Conservation (phyloP, 2,888 invertebrate species). For the Drosophila paranaensis region DNA sequence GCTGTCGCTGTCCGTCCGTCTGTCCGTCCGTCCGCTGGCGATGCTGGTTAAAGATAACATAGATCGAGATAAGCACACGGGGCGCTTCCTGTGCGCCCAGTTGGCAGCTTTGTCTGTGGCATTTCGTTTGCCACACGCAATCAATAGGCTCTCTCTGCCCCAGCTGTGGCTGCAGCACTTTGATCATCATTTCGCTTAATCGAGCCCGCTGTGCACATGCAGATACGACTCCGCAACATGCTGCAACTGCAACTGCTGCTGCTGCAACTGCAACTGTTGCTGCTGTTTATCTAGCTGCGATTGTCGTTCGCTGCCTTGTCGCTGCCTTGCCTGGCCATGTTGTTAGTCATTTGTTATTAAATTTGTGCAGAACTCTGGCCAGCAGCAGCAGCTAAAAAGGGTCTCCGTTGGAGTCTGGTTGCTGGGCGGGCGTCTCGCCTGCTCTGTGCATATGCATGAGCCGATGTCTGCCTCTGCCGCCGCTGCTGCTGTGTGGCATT, state of each 20-base stretch:
- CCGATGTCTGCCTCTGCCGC: slow-evolving; percentile 18
- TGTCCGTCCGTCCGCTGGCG: slow-evolving; percentile 31
- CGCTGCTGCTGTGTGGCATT: slow-evolving; percentile 73
- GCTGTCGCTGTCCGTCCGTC: slow-evolving; percentile 16
- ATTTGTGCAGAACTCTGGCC: slow-evolving; percentile 48
- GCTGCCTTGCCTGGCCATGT: slow-evolving; percentile 62
- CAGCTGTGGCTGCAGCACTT: slow-evolving; percentile 65
- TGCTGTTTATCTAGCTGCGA: slow-evolving; percentile 69
- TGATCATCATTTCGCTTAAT: slow-evolving; percentile 78
- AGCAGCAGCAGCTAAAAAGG: slow-evolving; percentile 56
- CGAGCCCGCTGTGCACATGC: slow-evolving; percentile 73
- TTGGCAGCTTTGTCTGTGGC: slow-evolving; percentile 47
- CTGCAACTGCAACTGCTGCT: slow-evolving; percentile 14
- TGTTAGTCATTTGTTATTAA: slow-evolving; percentile 79
- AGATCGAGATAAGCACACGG: slow-evolving; percentile 67
- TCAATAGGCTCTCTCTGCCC: slow-evolving; percentile 56
- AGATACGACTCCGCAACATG: slow-evolving; percentile 48
- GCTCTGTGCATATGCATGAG: slow-evolving; percentile 71
- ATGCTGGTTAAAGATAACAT: slow-evolving; percentile 56
- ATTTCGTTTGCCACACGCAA: slow-evolving; percentile 71
- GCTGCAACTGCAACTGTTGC: slow-evolving; percentile 13
- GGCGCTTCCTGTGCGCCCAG: slow-evolving; percentile 66
- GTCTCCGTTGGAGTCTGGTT: slow-evolving; percentile 25
- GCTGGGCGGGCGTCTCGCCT: slow-evolving; percentile 49
- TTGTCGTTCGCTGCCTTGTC: slow-evolving; percentile 55